Percentiles rank a stretch among this genome's conserved stretches.
phyloP scores from a whole-genome alignment of 2,888 invertebrate species.

The Apodemia mormo region DNA sequence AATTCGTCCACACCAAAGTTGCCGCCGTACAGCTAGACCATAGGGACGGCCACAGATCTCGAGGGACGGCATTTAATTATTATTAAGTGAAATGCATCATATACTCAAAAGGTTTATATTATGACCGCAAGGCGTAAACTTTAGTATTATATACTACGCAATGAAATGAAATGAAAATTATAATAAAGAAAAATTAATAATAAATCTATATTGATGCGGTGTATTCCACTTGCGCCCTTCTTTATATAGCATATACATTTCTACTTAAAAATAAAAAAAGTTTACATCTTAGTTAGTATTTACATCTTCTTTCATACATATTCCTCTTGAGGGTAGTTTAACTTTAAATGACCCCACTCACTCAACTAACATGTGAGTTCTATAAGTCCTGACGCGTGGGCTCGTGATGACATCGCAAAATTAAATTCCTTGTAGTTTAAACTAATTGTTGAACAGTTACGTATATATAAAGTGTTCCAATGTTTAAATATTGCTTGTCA shows the following conservation, averaged over 20 bases:
- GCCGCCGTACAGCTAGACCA: too few species aligned
- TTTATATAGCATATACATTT: too few species aligned
- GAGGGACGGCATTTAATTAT: too few species aligned
- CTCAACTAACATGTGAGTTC: neutral
- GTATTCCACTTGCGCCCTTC: too few species aligned
- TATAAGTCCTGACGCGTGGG: conserved; percentile 5
- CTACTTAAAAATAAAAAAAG: too few species aligned
- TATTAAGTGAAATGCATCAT: neutral
- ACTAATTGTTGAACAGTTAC: neutral
- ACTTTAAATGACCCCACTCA: conserved; percentile 1
- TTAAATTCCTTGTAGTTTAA: neutral
- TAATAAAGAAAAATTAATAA: too few species aligned
- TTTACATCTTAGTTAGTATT: neutral
- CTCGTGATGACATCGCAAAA: neutral
- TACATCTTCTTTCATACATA: neutral
- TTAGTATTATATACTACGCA: too few species aligned
- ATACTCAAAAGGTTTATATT: neutral
- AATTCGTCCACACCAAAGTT: too few species aligned
- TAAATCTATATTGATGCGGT: too few species aligned
- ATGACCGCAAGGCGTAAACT: neutral
- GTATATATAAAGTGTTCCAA: neutral
- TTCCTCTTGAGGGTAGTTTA: neutral
- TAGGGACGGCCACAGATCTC: too few species aligned
- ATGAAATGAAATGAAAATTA: too few species aligned
- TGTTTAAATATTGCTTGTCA: neutral